Evolutionary conservation across 2,113 vertebrate species (phyloP).

Genomic region (Salminus brasiliensis): DNA sequence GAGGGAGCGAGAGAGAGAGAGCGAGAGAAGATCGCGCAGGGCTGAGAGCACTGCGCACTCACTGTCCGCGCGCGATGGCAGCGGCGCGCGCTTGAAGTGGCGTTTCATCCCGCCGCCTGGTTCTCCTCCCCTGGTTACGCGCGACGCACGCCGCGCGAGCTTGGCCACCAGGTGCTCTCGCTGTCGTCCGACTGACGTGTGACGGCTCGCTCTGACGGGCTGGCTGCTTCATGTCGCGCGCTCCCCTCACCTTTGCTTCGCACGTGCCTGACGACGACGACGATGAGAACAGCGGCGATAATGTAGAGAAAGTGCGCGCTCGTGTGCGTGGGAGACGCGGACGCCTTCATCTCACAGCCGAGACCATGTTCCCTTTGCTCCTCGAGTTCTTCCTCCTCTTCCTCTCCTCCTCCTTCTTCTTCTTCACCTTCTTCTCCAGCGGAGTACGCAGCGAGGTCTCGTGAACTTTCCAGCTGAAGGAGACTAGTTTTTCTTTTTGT

Average conservation of each 20-base stretch:
- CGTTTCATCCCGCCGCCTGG: constrained; percentile 40
- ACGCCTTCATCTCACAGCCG: constrained; percentile 54
- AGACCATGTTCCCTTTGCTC: constrained; percentile 42
- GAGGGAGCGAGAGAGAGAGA: constrained; percentile 61
- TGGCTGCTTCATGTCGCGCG: constrained; percentile 27
- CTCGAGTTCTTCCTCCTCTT: too few relatives aligned
- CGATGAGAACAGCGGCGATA: not conserved
- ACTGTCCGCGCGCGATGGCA: constrained; percentile 41
- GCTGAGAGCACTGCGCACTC: constrained; percentile 55
- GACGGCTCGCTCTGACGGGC: constrained; percentile 26
- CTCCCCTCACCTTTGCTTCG: constrained; percentile 15
- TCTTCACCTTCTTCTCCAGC: constrained; percentile 41
- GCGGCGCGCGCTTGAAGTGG: constrained; percentile 60
- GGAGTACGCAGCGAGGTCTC: constrained; percentile 53
- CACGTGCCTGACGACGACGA: constrained; percentile 35
- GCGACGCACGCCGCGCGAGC: not conserved
- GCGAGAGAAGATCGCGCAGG: constrained; percentile 63
- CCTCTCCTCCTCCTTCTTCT: too few relatives aligned
- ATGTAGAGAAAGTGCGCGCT: constrained; percentile 67
- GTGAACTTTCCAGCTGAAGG: constrained; percentile 74
- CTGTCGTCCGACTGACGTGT: constrained; percentile 14
- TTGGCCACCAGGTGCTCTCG: too few relatives aligned
- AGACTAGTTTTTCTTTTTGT: constrained; percentile 22
- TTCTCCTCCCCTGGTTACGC: constrained; percentile 29
- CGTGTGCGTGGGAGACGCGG: constrained; percentile 58